Evolutionary conservation across 2,113 vertebrate genomes (phyloP).

Genomic region (Nannobrachium achirus): DNA sequence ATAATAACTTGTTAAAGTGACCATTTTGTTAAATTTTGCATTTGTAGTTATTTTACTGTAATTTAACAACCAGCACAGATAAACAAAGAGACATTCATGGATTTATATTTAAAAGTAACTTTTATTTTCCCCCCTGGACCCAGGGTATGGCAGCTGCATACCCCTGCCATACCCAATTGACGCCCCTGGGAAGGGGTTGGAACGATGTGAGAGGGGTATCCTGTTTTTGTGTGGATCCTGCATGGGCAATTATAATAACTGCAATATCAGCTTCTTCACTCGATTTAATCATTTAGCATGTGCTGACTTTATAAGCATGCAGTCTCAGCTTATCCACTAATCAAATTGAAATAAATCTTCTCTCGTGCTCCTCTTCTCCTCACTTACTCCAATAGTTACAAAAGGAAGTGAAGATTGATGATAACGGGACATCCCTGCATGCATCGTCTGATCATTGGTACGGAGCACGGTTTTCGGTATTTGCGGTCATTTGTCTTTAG

Average conservation of each 20-base stretch:
- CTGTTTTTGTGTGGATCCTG: background rate
- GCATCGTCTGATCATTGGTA: background rate
- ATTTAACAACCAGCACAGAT: too few species aligned
- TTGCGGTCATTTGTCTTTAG: too few species aligned
- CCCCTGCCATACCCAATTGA: too few species aligned
- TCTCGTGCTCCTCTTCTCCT: too few species aligned
- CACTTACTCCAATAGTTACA: background rate
- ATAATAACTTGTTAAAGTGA: too few species aligned
- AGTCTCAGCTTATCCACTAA: background rate
- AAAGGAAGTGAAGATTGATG: background rate
- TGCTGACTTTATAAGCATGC: background rate
- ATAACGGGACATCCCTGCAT: background rate
- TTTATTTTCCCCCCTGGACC: too few species aligned
- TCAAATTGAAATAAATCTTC: background rate
- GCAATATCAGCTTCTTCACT: background rate
- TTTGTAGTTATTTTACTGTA: too few species aligned
- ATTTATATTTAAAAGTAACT: too few species aligned
- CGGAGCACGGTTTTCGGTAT: background rate
- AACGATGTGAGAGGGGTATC: background rate
- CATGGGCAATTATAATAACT: too few species aligned
- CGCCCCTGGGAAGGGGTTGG: background rate
- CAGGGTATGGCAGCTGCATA: too few species aligned
- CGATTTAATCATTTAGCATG: background rate
- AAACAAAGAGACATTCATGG: too few species aligned
- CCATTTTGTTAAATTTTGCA: too few species aligned